phyloP scores from a whole-genome alignment of 2,888 invertebrate genomes.

The Andrena trimmerana region DNA sequence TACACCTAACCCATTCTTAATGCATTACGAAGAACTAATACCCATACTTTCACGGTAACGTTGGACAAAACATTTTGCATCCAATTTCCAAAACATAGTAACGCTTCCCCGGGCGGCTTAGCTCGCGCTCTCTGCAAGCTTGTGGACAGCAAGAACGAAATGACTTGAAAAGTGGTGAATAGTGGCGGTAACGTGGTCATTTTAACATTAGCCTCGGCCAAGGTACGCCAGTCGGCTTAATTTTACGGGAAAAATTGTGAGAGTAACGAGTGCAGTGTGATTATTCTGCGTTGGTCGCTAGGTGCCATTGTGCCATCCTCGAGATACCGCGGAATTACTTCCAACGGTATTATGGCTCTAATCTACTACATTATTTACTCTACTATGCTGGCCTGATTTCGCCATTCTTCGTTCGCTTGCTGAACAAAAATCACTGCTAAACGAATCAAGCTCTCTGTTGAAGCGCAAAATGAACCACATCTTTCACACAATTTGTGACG shows the following conservation, averaged over 20 bases:
- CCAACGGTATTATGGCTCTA: constrained; percentile 16
- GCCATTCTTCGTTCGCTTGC: background rate
- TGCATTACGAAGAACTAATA: no score
- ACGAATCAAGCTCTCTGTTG: no score
- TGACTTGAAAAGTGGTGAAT: constrained; percentile 16
- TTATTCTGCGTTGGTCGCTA: constrained; percentile 5
- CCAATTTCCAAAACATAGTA: background rate
- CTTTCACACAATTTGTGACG: background rate
- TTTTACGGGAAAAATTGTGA: constrained; percentile 42
- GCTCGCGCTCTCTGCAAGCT: background rate
- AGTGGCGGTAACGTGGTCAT: background rate
- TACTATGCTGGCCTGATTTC: constrained; percentile 14
- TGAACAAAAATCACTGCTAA: background rate
- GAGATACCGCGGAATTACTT: constrained; percentile 29
- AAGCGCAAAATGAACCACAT: background rate
- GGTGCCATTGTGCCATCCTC: background rate
- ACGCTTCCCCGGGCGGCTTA: background rate
- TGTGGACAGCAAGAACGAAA: background rate
- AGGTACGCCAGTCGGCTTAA: constrained; percentile 23
- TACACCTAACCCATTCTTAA: no score
- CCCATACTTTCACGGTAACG: no score
- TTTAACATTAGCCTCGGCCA: background rate
- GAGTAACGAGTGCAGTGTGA: constrained; percentile 29
- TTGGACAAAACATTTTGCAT: no score
- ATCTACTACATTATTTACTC: constrained; percentile 11